These are phyloP conservation scores for Apteryx mantelli DNA, from an alignment of 2,113 vertebrate species.

Conservation along the genomic window DNA sequence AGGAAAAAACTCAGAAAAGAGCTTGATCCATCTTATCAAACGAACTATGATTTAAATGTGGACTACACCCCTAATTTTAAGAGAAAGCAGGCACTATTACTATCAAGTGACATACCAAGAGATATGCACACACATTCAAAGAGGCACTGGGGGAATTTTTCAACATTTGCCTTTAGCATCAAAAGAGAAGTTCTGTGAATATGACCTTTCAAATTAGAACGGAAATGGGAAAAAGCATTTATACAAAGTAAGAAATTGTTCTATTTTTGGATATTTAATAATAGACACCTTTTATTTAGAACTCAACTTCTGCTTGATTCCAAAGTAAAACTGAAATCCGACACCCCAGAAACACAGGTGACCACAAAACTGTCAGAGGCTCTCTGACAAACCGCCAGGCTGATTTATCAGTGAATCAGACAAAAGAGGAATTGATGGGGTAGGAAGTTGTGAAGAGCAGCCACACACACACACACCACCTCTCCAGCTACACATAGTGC, in stretches of 20 bases:
- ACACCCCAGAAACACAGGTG: background rate
- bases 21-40: background rate
- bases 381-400: background rate
- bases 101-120: background rate
- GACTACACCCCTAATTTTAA: background rate
- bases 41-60: background rate
- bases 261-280: background rate
- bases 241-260: background rate
- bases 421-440: background rate
- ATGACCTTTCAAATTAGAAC: background rate
- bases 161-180: background rate
- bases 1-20: background rate
- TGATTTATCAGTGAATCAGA: background rate
- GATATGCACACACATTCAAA: background rate
- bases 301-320: background rate
- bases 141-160: background rate
- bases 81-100: background rate
- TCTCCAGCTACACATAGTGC: background rate
- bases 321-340: background rate
- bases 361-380: background rate
- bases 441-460: background rate
- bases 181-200: background rate
- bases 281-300: background rate
- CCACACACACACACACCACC: background rate
- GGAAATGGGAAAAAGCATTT: background rate